Evolutionary conservation across 2,888 invertebrate species (phyloP).

Genomic region (Oscheius onirici): DNA sequence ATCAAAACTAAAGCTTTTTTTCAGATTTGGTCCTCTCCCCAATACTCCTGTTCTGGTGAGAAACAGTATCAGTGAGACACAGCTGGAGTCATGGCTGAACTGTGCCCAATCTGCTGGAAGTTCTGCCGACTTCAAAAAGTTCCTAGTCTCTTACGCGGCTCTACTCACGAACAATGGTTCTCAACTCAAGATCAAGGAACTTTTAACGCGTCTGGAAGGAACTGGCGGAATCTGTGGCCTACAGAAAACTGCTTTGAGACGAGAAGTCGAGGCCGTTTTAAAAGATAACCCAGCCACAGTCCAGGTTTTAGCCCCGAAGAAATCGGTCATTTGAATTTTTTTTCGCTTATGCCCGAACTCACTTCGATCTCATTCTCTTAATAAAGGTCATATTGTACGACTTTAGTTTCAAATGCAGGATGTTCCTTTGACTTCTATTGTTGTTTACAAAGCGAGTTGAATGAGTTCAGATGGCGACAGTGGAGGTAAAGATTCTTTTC

Average conservation of each 20-base stretch:
- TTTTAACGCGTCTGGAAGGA: constrained; percentile 23
- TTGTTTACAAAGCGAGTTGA: background rate
- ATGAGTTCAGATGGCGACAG: background rate
- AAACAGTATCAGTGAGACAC: constrained; percentile 24
- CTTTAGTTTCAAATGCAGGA: background rate
- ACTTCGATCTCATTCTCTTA: background rate
- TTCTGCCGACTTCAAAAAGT: constrained; percentile 16
- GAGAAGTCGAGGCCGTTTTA: constrained; percentile 40
- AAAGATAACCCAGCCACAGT: background rate
- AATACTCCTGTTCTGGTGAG: constrained; percentile 25
- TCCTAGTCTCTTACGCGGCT: constrained; percentile 14
- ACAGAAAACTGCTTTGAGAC: constrained; percentile 37
- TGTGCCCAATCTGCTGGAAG: constrained; percentile 27
- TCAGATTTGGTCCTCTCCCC: constrained; percentile 24
- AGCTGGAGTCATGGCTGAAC: constrained; percentile 34
- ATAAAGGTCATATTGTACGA: background rate
- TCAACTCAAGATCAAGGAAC: constrained; percentile 20
- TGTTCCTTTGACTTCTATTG: background rate
- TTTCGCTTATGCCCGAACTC: background rate
- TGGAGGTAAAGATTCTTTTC: constrained; percentile 46
- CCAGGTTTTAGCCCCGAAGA: background rate
- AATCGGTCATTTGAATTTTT: background rate
- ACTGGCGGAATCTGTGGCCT: constrained; percentile 37
- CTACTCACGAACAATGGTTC: constrained; percentile 21
- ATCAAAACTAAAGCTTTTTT: background rate